Conservation (phyloP, 2,797 vertebrate species). For the Austrolebias charrua region DNA sequence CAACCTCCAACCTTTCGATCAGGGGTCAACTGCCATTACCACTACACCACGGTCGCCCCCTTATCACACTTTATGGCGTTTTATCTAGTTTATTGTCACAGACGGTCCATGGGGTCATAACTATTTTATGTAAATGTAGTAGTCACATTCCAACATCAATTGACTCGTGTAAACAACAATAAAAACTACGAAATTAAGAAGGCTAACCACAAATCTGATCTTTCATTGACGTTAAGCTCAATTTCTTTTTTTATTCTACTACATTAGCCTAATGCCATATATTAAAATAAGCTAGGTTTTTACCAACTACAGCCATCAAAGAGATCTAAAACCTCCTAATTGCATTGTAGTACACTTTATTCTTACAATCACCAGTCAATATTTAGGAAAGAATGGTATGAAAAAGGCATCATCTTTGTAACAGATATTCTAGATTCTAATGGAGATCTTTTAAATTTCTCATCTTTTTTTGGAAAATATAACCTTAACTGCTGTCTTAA, state of each 20-base stretch:
- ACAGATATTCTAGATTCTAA: too few relatives aligned
- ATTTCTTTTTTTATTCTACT: neutral
- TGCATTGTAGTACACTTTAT: neutral
- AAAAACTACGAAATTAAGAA: neutral
- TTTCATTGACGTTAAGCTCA: constrained; percentile 40
- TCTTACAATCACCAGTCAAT: constrained; percentile 17
- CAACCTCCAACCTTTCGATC: too few relatives aligned
- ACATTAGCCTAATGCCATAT: neutral
- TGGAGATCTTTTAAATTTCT: too few relatives aligned
- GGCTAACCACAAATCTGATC: constrained; percentile 28
- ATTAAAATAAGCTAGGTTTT: neutral
- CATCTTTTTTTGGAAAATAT: too few relatives aligned
- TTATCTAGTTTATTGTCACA: neutral
- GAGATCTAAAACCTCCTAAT: constrained; percentile 19
- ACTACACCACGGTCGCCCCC: too few relatives aligned
- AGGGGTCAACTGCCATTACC: too few relatives aligned
- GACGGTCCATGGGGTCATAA: neutral
- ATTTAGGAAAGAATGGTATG: too few relatives aligned
- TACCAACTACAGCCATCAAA: neutral
- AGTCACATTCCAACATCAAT: neutral
- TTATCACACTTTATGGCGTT: constrained; percentile 13
- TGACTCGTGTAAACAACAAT: neutral
- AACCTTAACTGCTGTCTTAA: too few relatives aligned
- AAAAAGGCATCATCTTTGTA: too few relatives aligned
- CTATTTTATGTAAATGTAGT: neutral